These are phyloP conservation scores for Kryptolebias marmoratus DNA, from an alignment of 2,113 vertebrate species.

Conservation along the genomic window DNA sequence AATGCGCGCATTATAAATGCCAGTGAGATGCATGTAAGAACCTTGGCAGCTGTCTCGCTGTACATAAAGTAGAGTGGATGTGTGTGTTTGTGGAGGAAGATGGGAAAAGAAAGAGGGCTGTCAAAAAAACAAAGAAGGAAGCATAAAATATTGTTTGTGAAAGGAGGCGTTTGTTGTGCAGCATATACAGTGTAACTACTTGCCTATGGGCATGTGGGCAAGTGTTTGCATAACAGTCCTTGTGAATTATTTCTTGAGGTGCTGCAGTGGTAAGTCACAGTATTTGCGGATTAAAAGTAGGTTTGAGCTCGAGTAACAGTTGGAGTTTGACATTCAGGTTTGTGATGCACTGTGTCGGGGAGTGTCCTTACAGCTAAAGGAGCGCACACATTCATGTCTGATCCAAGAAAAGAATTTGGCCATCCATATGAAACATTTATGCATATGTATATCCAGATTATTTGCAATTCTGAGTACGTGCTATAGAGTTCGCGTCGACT, in stretches of 20 bases:
- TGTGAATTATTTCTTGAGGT: background rate
- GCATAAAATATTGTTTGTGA: constrained; percentile 34
- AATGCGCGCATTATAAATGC: constrained; percentile 73
- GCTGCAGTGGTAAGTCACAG: background rate
- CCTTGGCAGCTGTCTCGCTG: constrained; percentile 64
- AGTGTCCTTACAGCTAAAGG: background rate
- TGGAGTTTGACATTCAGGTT: background rate
- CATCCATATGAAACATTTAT: constrained; percentile 57
- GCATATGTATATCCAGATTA: constrained; percentile 22
- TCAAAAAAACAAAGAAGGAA: constrained; percentile 33
- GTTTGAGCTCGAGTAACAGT: background rate
- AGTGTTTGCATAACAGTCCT: background rate
- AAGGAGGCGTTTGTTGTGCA: constrained; percentile 23
- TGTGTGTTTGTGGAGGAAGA: constrained; percentile 26
- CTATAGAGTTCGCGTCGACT: constrained; percentile 2
- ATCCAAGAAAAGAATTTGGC: constrained; percentile 9
- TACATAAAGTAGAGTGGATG: constrained; percentile 45
- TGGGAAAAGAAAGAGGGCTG: constrained; percentile 14
- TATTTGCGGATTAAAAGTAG: background rate
- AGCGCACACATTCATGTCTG: background rate
- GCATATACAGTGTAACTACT: constrained; percentile 10
- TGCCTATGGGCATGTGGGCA: constrained; percentile 16
- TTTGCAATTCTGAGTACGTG: constrained; percentile 40
- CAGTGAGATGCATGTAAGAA: constrained; percentile 57
- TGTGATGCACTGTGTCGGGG: background rate